Percentiles rank a stretch among this genome's conserved stretches.
phyloP scores from a whole-genome alignment of 2,113 vertebrate genomes.

The Falco punctatus region DNA sequence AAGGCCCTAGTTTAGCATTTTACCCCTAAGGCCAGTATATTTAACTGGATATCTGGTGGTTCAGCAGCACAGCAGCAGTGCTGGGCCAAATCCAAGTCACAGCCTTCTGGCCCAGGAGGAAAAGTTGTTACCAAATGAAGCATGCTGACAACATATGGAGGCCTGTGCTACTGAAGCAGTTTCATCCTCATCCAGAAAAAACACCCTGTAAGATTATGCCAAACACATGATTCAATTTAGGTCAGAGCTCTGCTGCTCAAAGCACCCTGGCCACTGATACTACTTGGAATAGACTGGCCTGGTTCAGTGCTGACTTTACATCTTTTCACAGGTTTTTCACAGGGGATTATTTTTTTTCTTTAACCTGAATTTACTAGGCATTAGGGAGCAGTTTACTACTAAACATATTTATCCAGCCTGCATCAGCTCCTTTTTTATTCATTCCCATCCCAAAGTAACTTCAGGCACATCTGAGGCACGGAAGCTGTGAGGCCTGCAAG shows the following conservation, averaged over 20 bases:
- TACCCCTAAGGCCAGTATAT: background rate
- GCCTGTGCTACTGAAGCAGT: slow-evolving; percentile 26
- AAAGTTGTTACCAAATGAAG: slow-evolving; percentile 54
- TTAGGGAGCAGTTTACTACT: background rate
- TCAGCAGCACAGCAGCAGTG: background rate
- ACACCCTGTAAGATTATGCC: background rate
- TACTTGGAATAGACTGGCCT: background rate
- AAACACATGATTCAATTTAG: slow-evolving; percentile 43
- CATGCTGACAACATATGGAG: slow-evolving; percentile 43
- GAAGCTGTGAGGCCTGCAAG: background rate
- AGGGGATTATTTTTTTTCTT: background rate
- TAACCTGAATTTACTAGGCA: background rate
- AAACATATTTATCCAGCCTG: background rate
- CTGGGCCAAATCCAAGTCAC: slow-evolving; percentile 29
- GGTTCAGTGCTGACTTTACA: background rate
- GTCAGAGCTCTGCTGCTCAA: slow-evolving; percentile 7
- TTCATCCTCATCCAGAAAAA: slow-evolving; percentile 37
- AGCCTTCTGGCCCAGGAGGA: slow-evolving; percentile 14
- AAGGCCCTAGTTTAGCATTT: background rate
- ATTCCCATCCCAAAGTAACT: background rate
- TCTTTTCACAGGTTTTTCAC: background rate
- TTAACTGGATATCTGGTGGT: background rate
- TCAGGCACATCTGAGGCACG: background rate
- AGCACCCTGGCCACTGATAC: background rate
- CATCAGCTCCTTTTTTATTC: background rate